A percentile compares a stretch with the other conserved stretches of the same genome.
Conservation (phyloP, 2,113 vertebrate genomes). For the Neolamprologus sp. region DNA sequence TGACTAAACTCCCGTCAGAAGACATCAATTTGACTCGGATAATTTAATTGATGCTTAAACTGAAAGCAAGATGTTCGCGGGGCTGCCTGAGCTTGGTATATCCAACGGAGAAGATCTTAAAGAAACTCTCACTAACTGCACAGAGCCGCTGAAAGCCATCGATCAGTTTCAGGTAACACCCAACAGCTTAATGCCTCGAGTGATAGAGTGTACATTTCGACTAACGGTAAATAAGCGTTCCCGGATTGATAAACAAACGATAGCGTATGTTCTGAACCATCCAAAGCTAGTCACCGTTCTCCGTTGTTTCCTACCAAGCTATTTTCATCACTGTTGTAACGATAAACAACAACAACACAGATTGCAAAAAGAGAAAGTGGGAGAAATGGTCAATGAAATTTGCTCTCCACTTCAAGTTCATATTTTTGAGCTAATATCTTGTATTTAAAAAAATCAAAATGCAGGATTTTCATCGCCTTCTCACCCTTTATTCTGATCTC, state of each 20-base stretch:
- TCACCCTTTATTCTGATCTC: rapidly evolving
- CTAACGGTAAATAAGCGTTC: neutral
- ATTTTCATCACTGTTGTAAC: neutral
- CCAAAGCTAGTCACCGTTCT: neutral
- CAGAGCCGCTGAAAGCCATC: conserved; percentile 95
- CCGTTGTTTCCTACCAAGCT: neutral
- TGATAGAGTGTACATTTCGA: neutral
- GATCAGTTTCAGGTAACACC: conserved; percentile 93
- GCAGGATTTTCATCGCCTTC: neutral
- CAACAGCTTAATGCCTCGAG: neutral
- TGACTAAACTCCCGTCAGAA: neutral
- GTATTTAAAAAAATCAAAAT: neutral
- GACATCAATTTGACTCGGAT: neutral
- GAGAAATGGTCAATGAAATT: neutral
- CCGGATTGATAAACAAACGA: neutral
- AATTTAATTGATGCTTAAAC: neutral
- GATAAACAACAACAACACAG: neutral
- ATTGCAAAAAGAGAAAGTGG: neutral
- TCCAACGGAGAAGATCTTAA: conserved; percentile 95
- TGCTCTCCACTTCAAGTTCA: neutral
- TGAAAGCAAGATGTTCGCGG: conserved; percentile 79
- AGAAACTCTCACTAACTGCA: conserved; percentile 97
- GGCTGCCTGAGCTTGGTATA: conserved; percentile 89
- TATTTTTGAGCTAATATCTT: neutral
- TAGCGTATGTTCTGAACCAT: neutral